phyloP scores from a whole-genome alignment of 2,888 invertebrate species.

The Bombylius discolor region DNA sequence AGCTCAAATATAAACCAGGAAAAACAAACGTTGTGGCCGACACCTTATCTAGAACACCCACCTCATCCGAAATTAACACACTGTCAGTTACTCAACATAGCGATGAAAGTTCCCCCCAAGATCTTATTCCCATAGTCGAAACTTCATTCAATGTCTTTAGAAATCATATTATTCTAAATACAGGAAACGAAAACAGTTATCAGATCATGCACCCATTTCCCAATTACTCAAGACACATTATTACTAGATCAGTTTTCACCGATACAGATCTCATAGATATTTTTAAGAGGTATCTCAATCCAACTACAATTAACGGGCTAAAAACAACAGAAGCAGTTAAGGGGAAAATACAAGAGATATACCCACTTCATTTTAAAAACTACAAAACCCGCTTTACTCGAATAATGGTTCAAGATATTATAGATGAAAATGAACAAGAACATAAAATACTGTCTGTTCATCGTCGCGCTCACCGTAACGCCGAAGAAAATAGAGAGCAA shows the following conservation, averaged over 20 bases:
- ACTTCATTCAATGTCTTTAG: conserved; percentile 11
- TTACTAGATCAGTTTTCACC: neutral
- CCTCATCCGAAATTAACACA: neutral
- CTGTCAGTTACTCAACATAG: conserved; percentile 1
- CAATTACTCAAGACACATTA: neutral
- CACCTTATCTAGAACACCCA: conserved; percentile 3
- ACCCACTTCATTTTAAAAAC: too few relatives aligned
- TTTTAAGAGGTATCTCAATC: neutral
- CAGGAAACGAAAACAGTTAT: conserved; percentile 1
- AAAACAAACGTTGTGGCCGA: conserved; percentile 11
- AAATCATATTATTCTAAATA: conserved; percentile 9
- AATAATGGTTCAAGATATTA: too few relatives aligned
- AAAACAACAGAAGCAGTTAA: too few relatives aligned
- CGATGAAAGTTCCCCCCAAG: conserved; percentile 6
- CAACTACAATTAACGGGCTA: neutral
- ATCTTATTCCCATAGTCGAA: conserved; percentile 2
- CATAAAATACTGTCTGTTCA: too few relatives aligned
- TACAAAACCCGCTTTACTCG: too few relatives aligned
- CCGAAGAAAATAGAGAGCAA: too few relatives aligned
- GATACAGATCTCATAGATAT: neutral
- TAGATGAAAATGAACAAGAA: too few relatives aligned
- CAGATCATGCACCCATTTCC: neutral
- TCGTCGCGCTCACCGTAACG: too few relatives aligned
- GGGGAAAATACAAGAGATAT: too few relatives aligned
- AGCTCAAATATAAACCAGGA: conserved; percentile 8